Percentiles rank a stretch among this genome's conserved stretches.
phyloP scores from a whole-genome alignment of 1,140 invertebrate genomes.

The Pantala flavescens region DNA sequence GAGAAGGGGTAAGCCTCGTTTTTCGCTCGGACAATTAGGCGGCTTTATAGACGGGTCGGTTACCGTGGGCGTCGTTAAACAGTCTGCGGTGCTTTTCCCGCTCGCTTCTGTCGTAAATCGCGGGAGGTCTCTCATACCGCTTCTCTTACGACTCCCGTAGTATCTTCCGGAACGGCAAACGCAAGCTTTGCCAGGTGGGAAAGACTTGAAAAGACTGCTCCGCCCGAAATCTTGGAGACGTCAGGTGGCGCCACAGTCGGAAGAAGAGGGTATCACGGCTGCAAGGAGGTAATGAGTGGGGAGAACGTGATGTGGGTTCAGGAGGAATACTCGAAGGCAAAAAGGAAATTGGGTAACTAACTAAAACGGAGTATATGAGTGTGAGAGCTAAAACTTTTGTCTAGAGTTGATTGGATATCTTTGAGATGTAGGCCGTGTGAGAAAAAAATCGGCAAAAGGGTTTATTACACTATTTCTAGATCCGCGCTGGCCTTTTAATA shows the following conservation, averaged over 20 bases:
- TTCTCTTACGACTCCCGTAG: background rate
- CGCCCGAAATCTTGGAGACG: background rate
- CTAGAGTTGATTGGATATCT: background rate
- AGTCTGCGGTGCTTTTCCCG: background rate
- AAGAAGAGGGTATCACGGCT: background rate
- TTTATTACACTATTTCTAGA: too few species aligned
- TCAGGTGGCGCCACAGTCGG: background rate
- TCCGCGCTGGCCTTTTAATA: too few species aligned
- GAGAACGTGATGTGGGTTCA: background rate
- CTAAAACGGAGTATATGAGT: background rate
- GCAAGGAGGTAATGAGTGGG: background rate
- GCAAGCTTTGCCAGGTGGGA: background rate
- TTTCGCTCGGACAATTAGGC: slow-evolving; percentile 7
- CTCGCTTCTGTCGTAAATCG: background rate
- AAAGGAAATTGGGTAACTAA: background rate
- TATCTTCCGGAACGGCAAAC: background rate
- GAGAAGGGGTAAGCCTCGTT: background rate
- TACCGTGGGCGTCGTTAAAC: slow-evolving; percentile 7
- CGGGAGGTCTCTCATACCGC: background rate
- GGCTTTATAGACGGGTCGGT: background rate
- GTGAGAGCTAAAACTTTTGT: background rate
- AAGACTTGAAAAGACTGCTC: background rate
- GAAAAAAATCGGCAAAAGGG: background rate
- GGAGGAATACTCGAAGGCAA: background rate
- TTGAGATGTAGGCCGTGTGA: background rate